phyloP scores from a whole-genome alignment of 2,888 invertebrate genomes.

The Cetonia aurata region DNA sequence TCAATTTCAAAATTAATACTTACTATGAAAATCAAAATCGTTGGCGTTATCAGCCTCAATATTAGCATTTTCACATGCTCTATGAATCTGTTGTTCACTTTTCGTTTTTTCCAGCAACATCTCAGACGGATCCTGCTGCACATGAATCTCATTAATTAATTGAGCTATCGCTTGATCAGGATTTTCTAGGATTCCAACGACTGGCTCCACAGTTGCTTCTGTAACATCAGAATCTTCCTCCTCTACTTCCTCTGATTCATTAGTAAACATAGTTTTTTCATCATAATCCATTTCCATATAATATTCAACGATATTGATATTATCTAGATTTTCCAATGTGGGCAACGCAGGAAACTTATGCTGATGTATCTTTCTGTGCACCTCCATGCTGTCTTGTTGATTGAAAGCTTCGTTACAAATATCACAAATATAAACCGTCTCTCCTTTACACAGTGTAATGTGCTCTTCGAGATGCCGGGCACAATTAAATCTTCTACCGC shows the following conservation, averaged over 20 bases:
- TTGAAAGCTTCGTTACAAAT: slow-evolving; percentile 67
- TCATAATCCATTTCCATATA: slow-evolving; percentile 61
- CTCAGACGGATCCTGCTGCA: slow-evolving; percentile 47
- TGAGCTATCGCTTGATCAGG: slow-evolving; percentile 46
- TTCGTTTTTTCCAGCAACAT: slow-evolving; percentile 47
- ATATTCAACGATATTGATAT: slow-evolving; percentile 64
- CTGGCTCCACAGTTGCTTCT: slow-evolving; percentile 18
- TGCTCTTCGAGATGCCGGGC: slow-evolving; percentile 64
- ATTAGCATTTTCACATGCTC: slow-evolving; percentile 37
- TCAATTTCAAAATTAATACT: slow-evolving; percentile 24
- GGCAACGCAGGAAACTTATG: slow-evolving; percentile 60
- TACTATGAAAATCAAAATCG: slow-evolving; percentile 37
- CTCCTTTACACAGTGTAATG: slow-evolving; percentile 64
- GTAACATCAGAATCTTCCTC: slow-evolving; percentile 28
- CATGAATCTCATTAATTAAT: slow-evolving; percentile 46
- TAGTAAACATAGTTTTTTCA: slow-evolving; percentile 51
- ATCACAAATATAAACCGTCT: slow-evolving; percentile 66
- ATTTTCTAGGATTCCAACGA: slow-evolving; percentile 44
- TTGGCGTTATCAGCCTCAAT: slow-evolving; percentile 37
- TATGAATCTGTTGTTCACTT: slow-evolving; percentile 46
- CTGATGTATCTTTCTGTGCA: slow-evolving; percentile 63
- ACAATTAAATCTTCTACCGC: slow-evolving; percentile 65
- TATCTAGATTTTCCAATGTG: slow-evolving; percentile 64
- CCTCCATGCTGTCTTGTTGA: slow-evolving; percentile 63
- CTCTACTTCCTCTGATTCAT: slow-evolving; percentile 54